Evolutionary conservation across 2,113 vertebrate genomes (phyloP), one percentile per base, ranked within the genome.

Genomic region (Neodon shergylaensis): DNA sequence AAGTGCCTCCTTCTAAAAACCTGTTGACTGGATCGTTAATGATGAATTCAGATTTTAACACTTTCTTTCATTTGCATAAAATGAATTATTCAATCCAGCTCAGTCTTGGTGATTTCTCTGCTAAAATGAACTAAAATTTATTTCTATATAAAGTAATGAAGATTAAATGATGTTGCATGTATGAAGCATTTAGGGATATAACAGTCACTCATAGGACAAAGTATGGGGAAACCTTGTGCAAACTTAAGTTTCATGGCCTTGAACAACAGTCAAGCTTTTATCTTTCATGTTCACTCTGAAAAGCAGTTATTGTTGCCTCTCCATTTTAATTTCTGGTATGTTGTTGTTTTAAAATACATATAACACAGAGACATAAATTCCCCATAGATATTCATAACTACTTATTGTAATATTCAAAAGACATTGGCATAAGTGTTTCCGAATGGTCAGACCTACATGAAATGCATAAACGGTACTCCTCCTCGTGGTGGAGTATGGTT

Each of bases 381-480:
- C 1, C 1, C 0, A 12, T 83, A 2, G 47, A n/a, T 14, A 61
- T 26, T 85, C 61, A 84, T 70, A 89, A 31, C 1, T 78, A 1
- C 44, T 85, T 58, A 70, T 36, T 33, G 86, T n/a, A 70, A 78
- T 31, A 1, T 49, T 77, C 39, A 77, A 90, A 88, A 74, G 24
- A 52, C n/a, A 58, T 10, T 83, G 2, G 2, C 87, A 66, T 47
- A 16, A 63, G n/a, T 42, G 14, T 3, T 58, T 82, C 36, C 61
- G 22, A 61, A 26, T 17, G 12, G 7, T 39, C 13, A 83, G 36
- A 39, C 21, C 12, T 16, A 28, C 16, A 7, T 42, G 22, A 17
- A 63, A 17, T n/a, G 4, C 26, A 28, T 13, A 12, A 10, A 17
- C 0, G 1, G 0, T 1, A 2, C 22, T 42, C 0, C n/a, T 63